phyloP scores from a whole-genome alignment of 2,113 vertebrate species.

The Delphinapterus leucas region DNA sequence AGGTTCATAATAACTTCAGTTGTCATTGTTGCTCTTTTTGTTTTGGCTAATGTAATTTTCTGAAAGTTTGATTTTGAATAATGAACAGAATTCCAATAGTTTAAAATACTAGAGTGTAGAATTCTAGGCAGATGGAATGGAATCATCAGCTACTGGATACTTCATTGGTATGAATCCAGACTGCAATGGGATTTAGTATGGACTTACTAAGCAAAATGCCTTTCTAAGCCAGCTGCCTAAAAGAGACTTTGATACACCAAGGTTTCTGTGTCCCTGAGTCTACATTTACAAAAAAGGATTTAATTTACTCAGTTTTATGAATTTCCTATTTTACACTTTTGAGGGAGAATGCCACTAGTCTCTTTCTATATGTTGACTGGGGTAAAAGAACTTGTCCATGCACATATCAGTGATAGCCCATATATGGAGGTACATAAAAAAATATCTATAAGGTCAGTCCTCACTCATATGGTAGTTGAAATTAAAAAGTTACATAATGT shows the following conservation, averaged over 20 bases:
- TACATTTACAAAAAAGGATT: not conserved
- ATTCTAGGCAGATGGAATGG: not conserved
- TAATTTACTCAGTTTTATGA: not conserved
- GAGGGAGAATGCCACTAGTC: not conserved
- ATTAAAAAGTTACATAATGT: not conserved
- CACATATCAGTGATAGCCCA: not conserved
- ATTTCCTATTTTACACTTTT: not conserved
- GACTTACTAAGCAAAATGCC: not conserved
- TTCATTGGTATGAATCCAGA: not conserved
- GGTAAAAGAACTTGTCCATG: not conserved
- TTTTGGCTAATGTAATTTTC: not conserved
- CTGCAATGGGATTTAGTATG: not conserved
- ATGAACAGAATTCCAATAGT: not conserved
- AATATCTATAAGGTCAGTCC: not conserved
- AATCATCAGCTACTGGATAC: not conserved
- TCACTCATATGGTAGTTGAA: not conserved
- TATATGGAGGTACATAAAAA: not conserved
- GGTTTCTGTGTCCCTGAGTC: not conserved
- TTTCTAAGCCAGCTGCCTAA: not conserved
- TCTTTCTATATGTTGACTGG: not conserved
- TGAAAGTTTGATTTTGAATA: not conserved
- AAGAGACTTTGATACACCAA: not conserved
- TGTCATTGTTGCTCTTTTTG: not conserved
- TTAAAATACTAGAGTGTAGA: not conserved
- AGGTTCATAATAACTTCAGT: not conserved